Evolutionary conservation across 1,140 invertebrate species (phyloP).

Genomic region (Cepaea nemoralis): DNA sequence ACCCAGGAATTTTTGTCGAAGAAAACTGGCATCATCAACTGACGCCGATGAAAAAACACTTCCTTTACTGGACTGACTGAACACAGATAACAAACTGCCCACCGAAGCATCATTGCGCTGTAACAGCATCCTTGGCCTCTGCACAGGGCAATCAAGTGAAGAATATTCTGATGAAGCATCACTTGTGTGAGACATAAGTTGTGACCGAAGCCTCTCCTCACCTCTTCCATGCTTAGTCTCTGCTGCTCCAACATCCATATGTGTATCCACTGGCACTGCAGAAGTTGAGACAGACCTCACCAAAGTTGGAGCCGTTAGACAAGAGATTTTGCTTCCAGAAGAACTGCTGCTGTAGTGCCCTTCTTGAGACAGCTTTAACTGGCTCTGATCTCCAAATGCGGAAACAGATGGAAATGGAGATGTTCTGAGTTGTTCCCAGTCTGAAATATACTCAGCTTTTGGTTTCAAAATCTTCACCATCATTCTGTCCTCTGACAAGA

Average conservation of each 20-base stretch:
- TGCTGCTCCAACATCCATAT: background rate
- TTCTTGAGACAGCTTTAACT: background rate
- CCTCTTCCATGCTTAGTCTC: background rate
- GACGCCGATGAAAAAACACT: background rate
- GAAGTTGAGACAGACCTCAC: background rate
- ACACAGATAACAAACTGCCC: slow-evolving; percentile 19
- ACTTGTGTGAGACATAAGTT: background rate
- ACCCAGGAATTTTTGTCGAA: background rate
- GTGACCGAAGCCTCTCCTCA: background rate
- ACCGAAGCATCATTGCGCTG: slow-evolving; percentile 20
- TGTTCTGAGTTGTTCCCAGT: background rate
- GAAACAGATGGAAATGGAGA: background rate
- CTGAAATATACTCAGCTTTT: slow-evolving; percentile 11
- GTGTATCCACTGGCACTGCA: background rate
- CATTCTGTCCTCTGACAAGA: slow-evolving; percentile 5
- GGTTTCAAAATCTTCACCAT: slow-evolving; percentile 38
- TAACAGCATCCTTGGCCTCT: slow-evolving; percentile 12
- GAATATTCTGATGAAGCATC: background rate
- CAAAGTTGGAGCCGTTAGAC: background rate
- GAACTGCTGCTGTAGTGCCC: background rate
- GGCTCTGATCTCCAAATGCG: background rate
- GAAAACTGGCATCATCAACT: slow-evolving; percentile 2
- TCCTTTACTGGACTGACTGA: slow-evolving; percentile 13
- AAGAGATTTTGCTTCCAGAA: background rate
- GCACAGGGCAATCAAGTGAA: background rate